A percentile compares a stretch with the other conserved stretches of the same genome.
These are phyloP conservation scores for Drosophila biarmipes DNA, from an alignment of 1,140 invertebrate species.

Conservation along the genomic window DNA sequence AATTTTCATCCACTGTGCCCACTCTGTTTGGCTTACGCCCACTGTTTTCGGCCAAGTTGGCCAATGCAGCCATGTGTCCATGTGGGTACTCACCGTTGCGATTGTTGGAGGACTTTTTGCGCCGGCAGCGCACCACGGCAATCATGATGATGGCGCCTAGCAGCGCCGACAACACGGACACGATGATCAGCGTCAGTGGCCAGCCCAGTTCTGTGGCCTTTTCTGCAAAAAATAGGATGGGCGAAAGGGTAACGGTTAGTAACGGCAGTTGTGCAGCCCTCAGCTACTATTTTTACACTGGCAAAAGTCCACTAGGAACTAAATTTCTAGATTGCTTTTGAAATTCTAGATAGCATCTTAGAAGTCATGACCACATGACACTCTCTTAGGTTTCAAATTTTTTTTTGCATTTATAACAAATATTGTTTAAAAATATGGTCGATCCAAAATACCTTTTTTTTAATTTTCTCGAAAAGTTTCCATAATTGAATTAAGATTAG, in stretches of 20 bases:
- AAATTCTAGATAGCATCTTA: too few species aligned
- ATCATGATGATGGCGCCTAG: slow-evolving; percentile 86
- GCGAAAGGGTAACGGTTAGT: slow-evolving; percentile 20
- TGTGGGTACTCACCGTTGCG: slow-evolving; percentile 78
- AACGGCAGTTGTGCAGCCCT: slow-evolving; percentile 12
- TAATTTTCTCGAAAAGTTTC: too few species aligned
- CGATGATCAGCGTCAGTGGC: slow-evolving; percentile 85
- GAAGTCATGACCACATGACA: too few species aligned
- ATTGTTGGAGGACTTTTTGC: slow-evolving; percentile 83
- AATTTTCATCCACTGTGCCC: slow-evolving; percentile 21
- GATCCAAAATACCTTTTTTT: too few species aligned
- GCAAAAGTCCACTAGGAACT: not conserved
- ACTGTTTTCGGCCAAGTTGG: slow-evolving; percentile 30
- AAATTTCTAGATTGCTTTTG: too few species aligned
- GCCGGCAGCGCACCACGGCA: slow-evolving; percentile 85
- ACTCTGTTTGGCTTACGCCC: slow-evolving; percentile 27
- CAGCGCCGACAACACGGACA: slow-evolving; percentile 85
- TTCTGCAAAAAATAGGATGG: slow-evolving; percentile 70
- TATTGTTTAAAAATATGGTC: too few species aligned
- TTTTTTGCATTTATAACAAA: too few species aligned
- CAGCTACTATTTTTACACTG: not conserved
- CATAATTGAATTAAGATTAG: too few species aligned
- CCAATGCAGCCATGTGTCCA: slow-evolving; percentile 9
- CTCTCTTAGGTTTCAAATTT: too few species aligned
- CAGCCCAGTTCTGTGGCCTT: slow-evolving; percentile 85